Base-by-base conservation (phyloP, 2,888 invertebrate genomes). In the Palloptera scutellata region DNA sequence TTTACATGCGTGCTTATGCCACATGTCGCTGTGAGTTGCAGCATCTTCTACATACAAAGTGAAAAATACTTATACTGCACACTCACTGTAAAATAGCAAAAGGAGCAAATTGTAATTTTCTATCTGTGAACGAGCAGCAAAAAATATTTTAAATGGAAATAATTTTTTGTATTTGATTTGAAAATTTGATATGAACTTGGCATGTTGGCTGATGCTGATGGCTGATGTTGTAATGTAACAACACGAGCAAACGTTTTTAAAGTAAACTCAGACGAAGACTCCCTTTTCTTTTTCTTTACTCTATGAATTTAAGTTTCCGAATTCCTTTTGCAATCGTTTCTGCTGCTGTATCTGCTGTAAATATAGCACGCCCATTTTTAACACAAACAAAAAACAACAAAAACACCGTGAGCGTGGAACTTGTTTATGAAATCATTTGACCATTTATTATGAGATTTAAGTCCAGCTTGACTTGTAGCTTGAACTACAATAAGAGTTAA, bases 181-280 rank as follows among this genome's bases (percentile, higher is more conserved):
- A 68, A 62, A 64, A 60, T 64, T 70, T 68, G 70, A 70, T 68
- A 70, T 66, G 68, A 70, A 64, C 61, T 64, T 67, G 68, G 70
- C 70, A 66, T 64, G 68, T 68, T 67, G 67, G 59, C 67, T 67
- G 58, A 41, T 57, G 64, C 51, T 64, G 64, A 55, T 57, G 64
- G 53, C 52, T 52, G 61, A 15, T 41, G 61, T 40, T 17, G 61
- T n/a, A 30, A 10, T 58, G 42, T 41, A 8, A 4, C n/a, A 13
- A 20, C 30, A 5, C 30, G 19, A n/a, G 48, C 60, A 60, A 13
- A 30, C 40, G 17, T 8, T 40, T 11, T 10, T 9, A 55, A n/a
- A 30, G 40, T n/a, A 40, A 11, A 30, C 11, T 20, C 55, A 20
- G 19, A 40, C 55, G n/a, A 9, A 55, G 30, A 12, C 55, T 9